Base-by-base conservation (phyloP, 1,140 invertebrate genomes). In the Acromyrmex echinatior region DNA sequence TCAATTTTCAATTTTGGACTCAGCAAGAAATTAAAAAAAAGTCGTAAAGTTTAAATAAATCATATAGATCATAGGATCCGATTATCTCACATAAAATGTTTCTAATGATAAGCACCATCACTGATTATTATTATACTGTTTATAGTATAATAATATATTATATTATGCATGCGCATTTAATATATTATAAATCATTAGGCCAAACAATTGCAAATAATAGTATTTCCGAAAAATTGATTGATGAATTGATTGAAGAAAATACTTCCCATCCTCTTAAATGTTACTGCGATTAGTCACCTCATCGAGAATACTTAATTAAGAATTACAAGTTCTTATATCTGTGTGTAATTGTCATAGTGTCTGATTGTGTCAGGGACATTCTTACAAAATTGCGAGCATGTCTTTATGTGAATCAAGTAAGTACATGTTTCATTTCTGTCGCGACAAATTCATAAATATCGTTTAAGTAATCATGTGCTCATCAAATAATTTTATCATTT, bases 251-350 rank as follows among this genome's bases (percentile, higher is more conserved):
- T 68, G n/a, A 68, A 68, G 35, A 66, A 66, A 66, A 9, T 39
- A 39, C 3, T 68, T 68, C 4, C 0, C 35, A 10, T 65, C 9
- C 1, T 2, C 25, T n/a, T 39, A 10, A 35, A 66, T 68, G 12
- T 68, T 21, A 68, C 9, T 28, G n/a, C n/a, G 5, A 68, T 68
- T 68, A 68, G 35, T 68, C 65, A 21, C 1, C 3, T 68, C 10
- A 14, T 66, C 35, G 16, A 65, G 16, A 65, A 65, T 35, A 28
- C 65, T 21, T 21, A 68, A 68, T 68, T 45, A 68, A 68, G n/a
- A 68, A n/a, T 68, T 45, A 68, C 65, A 39, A 39, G 65, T 31
- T 68, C 18, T 65, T 65, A 35, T 21, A 68, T 68, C 35, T n/a
- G 1, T 45, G 35, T 35, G 28, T 35, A n/a, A 2, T 65, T 1